Base-by-base conservation (phyloP, 30 jellyfish, hydroid and myxozoan species). In the Chrysaora quinquecirrha region DNA sequence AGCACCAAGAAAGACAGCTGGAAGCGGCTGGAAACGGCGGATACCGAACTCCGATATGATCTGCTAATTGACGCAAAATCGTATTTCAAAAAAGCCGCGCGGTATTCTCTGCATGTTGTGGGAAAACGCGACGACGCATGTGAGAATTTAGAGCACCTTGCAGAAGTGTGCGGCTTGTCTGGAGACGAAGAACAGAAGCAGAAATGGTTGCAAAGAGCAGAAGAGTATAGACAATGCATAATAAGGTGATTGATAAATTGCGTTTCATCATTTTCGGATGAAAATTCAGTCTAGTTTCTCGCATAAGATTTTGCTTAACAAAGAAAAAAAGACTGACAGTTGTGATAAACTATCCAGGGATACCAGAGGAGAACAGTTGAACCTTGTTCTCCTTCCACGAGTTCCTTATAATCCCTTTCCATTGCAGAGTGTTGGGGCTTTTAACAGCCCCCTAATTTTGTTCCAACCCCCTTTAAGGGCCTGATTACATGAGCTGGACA, bases 121-220 rank as follows among this genome's bases (percentile, higher is more conserved):
- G 85, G 85, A 1, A 82, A 16, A 33, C 74, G 92, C 64, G 49
- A 82, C 11, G 85, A 35, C 9, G 80, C 85, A 4, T 71, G 31
- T 12, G 31, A 47, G 34, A 23, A 32, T n/a, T 52, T 33, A 10
- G 24, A 46, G 30, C 52, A 27, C 33, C 23, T 80, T n/a, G 68
- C 76, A 0, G 74, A 82, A 56, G 67, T 71, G n/a, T 60, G 85
- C 63, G 64, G 31, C 35, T 31, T 27, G 68, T 67, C 12, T 2
- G 79, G 92, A 69, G 75, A 70, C 12, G 22, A 11, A 0, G 64
- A 46, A 30, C 70, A 52, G 9, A 77, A 48, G 14, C 58, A 68
- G 24, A 34, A 32, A 48, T 82, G 34, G 28, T 6, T 10, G 43
- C 19, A 1, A 0, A 82, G 62, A 56, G 92, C 90, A 50, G 21